Evolutionary conservation across 2,888 invertebrate genomes (phyloP), one percentile per base, ranked within the genome.

Genomic region (Hyppa rectilinea): DNA sequence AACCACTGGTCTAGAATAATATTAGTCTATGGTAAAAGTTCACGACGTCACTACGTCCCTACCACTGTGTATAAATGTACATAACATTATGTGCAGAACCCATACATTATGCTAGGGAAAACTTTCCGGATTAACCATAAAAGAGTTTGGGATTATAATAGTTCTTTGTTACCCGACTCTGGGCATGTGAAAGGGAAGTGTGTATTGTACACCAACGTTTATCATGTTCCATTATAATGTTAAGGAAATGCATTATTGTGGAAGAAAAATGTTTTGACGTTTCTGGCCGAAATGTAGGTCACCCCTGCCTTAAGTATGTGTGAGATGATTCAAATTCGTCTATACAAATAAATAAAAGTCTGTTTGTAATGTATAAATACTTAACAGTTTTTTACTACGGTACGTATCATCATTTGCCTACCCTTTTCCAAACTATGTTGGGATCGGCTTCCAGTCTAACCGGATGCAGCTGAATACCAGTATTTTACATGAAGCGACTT

Each of bases 111-210:
- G 17, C 17, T 26, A 26, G 3, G 36, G 26, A 26, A 26, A 20
- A 20, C 26, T 20, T 26, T 26, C 38, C 36, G 36, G 17, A 43
- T 65, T 64, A 34, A 26, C 23, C 10, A 71, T 61, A 70, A 61
- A 68, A 56, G 56, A 29, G n/a, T 58, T 45, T 31, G 2, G n/a
- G 45, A 72, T 73, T 64, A 56, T 65, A 61, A 56, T 38, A 50
- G 26, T 14, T 40, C 65, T 74, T 74, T 74, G 60, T 56, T 34
- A 40, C n/a, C 45, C 43, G 2, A 34, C 43, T 34, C 23, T 23
- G 17, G 40, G 12, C 1, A 26, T 49, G 36, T 43, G 61, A 63
- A 64, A 36, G 5, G 50, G 43, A 55, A 59, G 52, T 63, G 29
- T 72, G 45, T 49, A 36, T 29, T 29, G 10, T 45, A 72, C 20